Evolutionary conservation across 1,140 invertebrate genomes (phyloP).

Genomic region (Heterodera schachtii): DNA sequence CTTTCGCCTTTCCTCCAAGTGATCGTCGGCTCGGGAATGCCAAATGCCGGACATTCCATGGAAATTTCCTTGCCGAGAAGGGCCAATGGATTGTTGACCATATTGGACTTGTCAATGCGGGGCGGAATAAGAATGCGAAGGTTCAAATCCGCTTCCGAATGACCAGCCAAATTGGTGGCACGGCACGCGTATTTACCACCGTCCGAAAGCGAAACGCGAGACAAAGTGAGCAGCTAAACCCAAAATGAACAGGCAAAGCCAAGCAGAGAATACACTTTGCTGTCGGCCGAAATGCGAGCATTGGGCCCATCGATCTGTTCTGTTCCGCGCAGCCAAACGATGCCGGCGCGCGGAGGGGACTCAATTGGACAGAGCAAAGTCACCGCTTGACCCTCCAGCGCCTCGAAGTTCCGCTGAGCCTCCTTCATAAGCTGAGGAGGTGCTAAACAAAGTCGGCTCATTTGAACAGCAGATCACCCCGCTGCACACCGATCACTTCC

Average conservation of each 20-base stretch:
- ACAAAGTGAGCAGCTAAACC: slow-evolving; percentile 62
- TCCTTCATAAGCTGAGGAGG: slow-evolving; percentile 65
- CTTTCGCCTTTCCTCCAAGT: slow-evolving; percentile 66
- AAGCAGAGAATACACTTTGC: slow-evolving; percentile 33
- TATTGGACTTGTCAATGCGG: slow-evolving; percentile 69
- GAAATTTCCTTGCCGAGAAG: slow-evolving; percentile 66
- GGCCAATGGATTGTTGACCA: slow-evolving; percentile 65
- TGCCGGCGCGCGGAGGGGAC: slow-evolving; percentile 42
- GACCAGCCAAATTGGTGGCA: slow-evolving; percentile 68
- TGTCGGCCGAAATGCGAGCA: slow-evolving; percentile 51
- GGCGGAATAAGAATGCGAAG: slow-evolving; percentile 68
- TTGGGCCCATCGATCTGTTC: slow-evolving; percentile 52
- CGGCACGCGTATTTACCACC: slow-evolving; percentile 68
- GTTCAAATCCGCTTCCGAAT: slow-evolving; percentile 64
- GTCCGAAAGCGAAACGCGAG: slow-evolving; percentile 58
- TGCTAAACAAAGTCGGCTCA: slow-evolving; percentile 62
- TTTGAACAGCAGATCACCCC: too few relatives aligned
- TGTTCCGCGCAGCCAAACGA: slow-evolving; percentile 58
- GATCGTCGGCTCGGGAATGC: slow-evolving; percentile 64
- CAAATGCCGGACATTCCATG: slow-evolving; percentile 69
- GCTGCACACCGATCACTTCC: slow-evolving; percentile 68
- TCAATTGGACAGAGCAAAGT: slow-evolving; percentile 58
- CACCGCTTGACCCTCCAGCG: slow-evolving; percentile 47
- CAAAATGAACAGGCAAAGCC: neutral
- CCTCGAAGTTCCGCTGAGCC: slow-evolving; percentile 57